A percentile compares a stretch with the other conserved stretches of the same genome.
phyloP scores from a whole-genome alignment of 2,113 vertebrate genomes.

The Sebastes schlegelii region DNA sequence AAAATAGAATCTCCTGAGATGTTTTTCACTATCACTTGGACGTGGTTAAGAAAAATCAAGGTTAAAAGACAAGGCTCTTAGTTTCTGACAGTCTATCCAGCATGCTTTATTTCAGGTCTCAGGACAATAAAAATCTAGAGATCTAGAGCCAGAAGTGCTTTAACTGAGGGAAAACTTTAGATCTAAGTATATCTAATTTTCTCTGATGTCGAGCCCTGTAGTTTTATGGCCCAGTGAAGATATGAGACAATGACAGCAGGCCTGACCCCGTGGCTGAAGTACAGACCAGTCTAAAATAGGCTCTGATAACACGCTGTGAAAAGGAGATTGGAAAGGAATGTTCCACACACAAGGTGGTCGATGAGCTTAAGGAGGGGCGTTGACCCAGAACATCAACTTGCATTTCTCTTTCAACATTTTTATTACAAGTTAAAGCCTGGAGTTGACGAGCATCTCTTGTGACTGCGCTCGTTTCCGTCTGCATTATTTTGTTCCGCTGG shows the following conservation, averaged over 20 bases:
- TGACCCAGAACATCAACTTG: constrained; percentile 2
- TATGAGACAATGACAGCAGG: not conserved
- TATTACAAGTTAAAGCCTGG: not conserved
- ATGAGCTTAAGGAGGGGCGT: not conserved
- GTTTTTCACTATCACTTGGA: not conserved
- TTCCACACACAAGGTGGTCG: constrained; percentile 34
- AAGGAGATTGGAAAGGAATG: constrained; percentile 70
- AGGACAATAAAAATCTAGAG: not conserved
- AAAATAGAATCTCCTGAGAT: not conserved
- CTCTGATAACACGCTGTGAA: constrained; percentile 56
- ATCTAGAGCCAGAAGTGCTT: not conserved
- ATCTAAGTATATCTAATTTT: not conserved
- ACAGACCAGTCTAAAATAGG: constrained; percentile 60
- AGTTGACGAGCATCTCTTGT: not conserved
- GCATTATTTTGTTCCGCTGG: not conserved
- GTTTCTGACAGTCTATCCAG: not conserved
- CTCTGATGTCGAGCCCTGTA: not conserved
- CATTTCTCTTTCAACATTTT: not conserved
- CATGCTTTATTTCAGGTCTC: not conserved
- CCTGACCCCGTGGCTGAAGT: not conserved
- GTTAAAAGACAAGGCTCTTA: not conserved
- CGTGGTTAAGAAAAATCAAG: not conserved
- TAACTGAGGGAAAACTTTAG: no score
- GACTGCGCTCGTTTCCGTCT: not conserved
- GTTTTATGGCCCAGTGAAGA: not conserved